phyloP scores from a whole-genome alignment of 2,888 invertebrate species.

The Neoascia interrupta region DNA sequence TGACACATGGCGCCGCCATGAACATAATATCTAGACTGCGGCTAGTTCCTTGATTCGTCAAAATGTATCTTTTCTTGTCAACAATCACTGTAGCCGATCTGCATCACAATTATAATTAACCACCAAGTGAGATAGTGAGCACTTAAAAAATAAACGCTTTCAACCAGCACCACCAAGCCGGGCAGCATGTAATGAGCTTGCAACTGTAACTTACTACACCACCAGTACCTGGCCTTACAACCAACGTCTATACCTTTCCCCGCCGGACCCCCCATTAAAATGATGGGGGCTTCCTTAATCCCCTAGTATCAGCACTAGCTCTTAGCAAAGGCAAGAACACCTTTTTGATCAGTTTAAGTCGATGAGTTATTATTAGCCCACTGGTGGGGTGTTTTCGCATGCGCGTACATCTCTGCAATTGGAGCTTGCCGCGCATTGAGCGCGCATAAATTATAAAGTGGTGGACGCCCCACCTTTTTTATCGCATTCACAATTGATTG shows the following conservation, averaged over 20 bases:
- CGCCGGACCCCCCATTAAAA: neutral
- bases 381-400: slow-evolving; percentile 47
- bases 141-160: slow-evolving; percentile 20
- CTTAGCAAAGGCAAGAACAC: slow-evolving; percentile 13
- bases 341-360: slow-evolving; percentile 65
- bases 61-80: no score
- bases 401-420: slow-evolving; percentile 53
- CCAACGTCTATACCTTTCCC: slow-evolving; percentile 7
- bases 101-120: slow-evolving; percentile 18
- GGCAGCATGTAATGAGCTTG: slow-evolving; percentile 49
- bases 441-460: slow-evolving; percentile 48
- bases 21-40: no score
- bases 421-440: slow-evolving; percentile 31
- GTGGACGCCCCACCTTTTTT: slow-evolving; percentile 42
- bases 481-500: slow-evolving; percentile 64
- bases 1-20: no score
- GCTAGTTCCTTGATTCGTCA: no score
- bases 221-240: slow-evolving; percentile 13
- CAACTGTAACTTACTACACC: slow-evolving; percentile 45
- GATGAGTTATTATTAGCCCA: slow-evolving; percentile 65
- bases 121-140: slow-evolving; percentile 35
- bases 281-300: neutral
- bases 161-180: slow-evolving; percentile 17
- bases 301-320: no score
- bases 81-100: slow-evolving; percentile 30